Base-by-base conservation (phyloP, 2,113 vertebrate genomes). In the Poeciliopsis turrubarensis region DNA sequence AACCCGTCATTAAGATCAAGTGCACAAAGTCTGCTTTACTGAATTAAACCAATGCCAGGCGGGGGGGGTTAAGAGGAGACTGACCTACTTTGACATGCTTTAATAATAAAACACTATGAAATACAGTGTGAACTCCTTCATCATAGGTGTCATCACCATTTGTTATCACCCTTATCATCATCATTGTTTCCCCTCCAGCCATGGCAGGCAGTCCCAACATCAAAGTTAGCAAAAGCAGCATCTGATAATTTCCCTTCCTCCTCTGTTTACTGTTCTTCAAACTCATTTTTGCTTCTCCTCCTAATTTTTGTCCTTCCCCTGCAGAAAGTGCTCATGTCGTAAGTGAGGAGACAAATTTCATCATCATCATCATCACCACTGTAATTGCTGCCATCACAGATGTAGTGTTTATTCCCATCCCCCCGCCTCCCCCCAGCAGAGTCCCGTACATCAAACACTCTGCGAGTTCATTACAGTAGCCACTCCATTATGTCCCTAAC, bases 401-500 rank as follows among this genome's bases (percentile, higher is more conserved):
- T 57, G 0, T 66, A 67, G 83, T 86, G 79, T 87, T 90, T 88
- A 83, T 82, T 84, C 67, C 80, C 81, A 74, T 78, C 79, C 79
- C 79, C 73, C 66, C 82, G 39, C 44, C 5, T 79, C 79, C 77
- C 75, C 80, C 65, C 82, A 85, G 86, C 80, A 73, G 79, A 78
- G 82, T 62, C 69, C 75, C 60, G 73, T 82, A 86, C 79, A 88
- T 90, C 85, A 89, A 86, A 72, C 80, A 60, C 78, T 73, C 80
- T 19, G 66, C 73, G 85, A 85, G 86, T 90, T 88, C 89, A 91
- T 92, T 88, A 88, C 82, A 86, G 82, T 75, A 67, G 80, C 82
- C 72, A 76, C 85, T 91, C 84, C 80, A 84, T 89, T 89, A 89
- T 84, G 78, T 83, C 77, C 85, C 68, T 2, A 69, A 73, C 79